A percentile compares a stretch with the other conserved stretches of the same genome.
Evolutionary conservation across 2,888 invertebrate species (phyloP).

Genomic region (Coronaproctus castanopsis): DNA sequence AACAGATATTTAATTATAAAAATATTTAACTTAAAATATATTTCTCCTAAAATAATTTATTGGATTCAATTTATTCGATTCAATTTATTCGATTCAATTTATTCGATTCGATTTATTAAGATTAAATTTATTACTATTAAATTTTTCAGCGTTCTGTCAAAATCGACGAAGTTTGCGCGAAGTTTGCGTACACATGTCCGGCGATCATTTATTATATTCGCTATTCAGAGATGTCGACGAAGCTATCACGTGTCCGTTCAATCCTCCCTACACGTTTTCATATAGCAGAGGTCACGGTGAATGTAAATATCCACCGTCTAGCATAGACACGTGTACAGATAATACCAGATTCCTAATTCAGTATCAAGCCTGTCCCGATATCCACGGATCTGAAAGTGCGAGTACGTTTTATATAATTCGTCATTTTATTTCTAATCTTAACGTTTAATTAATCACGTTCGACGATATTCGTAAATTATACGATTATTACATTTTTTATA

Average conservation of each 20-base stretch:
- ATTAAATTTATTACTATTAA: too few relatives aligned
- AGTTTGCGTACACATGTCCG: constrained; percentile 68
- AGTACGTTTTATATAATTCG: constrained; percentile 34
- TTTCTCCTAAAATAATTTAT: too few relatives aligned
- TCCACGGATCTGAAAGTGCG: constrained; percentile 73
- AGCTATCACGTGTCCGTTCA: constrained; percentile 72
- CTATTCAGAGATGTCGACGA: constrained; percentile 74
- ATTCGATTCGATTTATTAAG: too few relatives aligned
- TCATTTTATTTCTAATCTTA: too few relatives aligned
- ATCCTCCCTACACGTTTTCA: constrained; percentile 76
- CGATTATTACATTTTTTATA: too few relatives aligned
- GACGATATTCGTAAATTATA: too few relatives aligned
- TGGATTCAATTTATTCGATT: too few relatives aligned
- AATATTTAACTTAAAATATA: too few relatives aligned
- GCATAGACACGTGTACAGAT: constrained; percentile 84
- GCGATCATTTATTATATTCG: constrained; percentile 70
- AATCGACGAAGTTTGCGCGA: constrained; percentile 55
- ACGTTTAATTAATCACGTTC: too few relatives aligned
- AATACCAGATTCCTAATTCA: constrained; percentile 71
- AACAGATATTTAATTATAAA: too few relatives aligned
- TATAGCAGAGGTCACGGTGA: constrained; percentile 76
- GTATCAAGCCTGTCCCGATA: constrained; percentile 85
- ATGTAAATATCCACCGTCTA: constrained; percentile 71
- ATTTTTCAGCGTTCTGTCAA: constrained; percentile 43
- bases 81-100: too few relatives aligned